phyloP scores from a whole-genome alignment of 1,140 invertebrate genomes.

The Monochamus saltuarius region DNA sequence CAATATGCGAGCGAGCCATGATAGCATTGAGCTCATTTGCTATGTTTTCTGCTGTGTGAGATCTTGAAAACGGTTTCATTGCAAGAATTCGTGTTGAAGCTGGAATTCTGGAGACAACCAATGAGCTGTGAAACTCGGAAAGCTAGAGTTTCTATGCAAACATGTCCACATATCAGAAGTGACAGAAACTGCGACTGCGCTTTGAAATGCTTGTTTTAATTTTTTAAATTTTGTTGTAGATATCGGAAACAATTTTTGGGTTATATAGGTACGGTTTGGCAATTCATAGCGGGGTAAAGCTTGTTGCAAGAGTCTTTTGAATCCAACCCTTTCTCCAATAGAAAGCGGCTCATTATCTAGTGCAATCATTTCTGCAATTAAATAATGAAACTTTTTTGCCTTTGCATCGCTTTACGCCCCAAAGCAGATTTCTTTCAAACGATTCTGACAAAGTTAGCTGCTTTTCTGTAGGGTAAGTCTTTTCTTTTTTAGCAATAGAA shows the following conservation, averaged over 20 bases:
- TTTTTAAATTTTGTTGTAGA: conserved; percentile 7
- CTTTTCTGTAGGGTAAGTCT: not conserved
- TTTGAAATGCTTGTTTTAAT: not conserved
- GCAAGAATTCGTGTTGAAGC: conserved; percentile 10
- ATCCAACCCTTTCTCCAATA: conserved; percentile 5
- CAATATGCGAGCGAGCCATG: conserved; percentile 5
- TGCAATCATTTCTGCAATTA: conserved; percentile 21
- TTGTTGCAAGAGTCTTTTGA: conserved; percentile 6
- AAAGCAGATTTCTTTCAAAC: conserved; percentile 3
- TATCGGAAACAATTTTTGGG: conserved; percentile 9
- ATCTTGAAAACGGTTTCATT: conserved; percentile 7
- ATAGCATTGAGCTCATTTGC: conserved; percentile 12
- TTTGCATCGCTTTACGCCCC: conserved; percentile 6
- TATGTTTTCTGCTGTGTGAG: conserved; percentile 15
- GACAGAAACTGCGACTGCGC: conserved; percentile 4
- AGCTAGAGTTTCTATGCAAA: conserved; percentile 5
- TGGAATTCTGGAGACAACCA: conserved; percentile 17
- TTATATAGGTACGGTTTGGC: conserved; percentile 9
- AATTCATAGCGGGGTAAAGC: conserved; percentile 10
- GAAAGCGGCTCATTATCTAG: conserved; percentile 14
- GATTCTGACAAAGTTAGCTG: conserved; percentile 2
- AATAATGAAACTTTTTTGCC: conserved; percentile 15
- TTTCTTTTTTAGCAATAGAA: not conserved
- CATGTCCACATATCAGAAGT: conserved; percentile 9
- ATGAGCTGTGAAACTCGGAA: conserved; percentile 19